These are phyloP conservation scores for Steatornis caripensis DNA, from an alignment of 2,113 vertebrate species.

Conservation along the genomic window DNA sequence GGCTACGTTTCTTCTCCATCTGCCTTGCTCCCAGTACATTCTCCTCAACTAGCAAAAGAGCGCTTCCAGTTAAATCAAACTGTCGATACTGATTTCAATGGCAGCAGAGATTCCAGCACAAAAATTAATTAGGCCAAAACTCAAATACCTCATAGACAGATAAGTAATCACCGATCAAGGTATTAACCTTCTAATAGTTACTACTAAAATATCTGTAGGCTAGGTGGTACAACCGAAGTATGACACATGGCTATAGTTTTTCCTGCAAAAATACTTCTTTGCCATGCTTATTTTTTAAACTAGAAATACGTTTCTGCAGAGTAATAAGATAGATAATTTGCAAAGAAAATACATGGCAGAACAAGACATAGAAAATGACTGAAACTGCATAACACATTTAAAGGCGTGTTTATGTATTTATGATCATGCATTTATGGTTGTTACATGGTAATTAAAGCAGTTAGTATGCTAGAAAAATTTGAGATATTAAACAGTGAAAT, in stretches of 20 bases:
- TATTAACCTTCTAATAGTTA: neutral
- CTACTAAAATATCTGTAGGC: neutral
- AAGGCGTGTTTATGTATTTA: neutral
- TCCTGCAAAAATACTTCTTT: neutral
- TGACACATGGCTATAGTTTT: neutral
- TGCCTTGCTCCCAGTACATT: neutral
- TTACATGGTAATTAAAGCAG: neutral
- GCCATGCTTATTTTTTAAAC: neutral
- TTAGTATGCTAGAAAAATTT: neutral
- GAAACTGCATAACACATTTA: neutral
- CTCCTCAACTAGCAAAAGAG: neutral
- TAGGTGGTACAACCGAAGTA: neutral
- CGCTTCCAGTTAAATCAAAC: neutral
- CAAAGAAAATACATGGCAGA: neutral
- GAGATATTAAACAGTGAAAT: neutral
- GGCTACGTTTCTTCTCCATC: neutral
- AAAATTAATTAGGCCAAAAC: neutral
- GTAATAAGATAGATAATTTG: neutral
- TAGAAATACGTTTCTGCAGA: neutral
- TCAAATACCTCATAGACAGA: neutral
- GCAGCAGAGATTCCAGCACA: neutral
- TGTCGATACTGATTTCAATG: neutral
- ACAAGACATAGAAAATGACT: neutral
- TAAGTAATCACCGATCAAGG: neutral
- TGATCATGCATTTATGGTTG: neutral